Base-by-base conservation (phyloP, 2,888 invertebrate species). In the Lithophane socia region DNA sequence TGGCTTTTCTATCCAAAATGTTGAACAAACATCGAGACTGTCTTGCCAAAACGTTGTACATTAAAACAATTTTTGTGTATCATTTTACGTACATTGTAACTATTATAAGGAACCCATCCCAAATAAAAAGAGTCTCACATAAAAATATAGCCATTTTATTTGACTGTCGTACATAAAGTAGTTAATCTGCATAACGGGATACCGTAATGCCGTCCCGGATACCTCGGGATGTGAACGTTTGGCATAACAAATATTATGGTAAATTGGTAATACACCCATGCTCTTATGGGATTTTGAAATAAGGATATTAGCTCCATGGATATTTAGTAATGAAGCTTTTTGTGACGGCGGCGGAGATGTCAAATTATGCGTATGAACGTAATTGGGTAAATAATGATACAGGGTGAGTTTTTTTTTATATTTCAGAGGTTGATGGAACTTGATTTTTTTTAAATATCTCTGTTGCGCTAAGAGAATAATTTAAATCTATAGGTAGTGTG, bases 151-250 rank as follows among this genome's bases (percentile, higher is more conserved):
- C 83, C 81, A 84, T 88, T 90, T 90, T 88, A 90, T 90, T 89
- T 88, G 80, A 73, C 80, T 88, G 87, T 91, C 89, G 89, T 89
- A 88, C 82, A 86, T 87, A 90, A 86, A 89, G 88, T 90, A 91
- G 91, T 93, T 94, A 92, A 94, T 94, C 93, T 93, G 90, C 92
- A 93, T 93, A 94, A 92, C 92, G 92, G 90, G 73, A 70, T 42
- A n/a, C 58, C 37, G 52, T 76, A 73, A 85, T 69, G 72, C 52
- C 52, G 49, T 58, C 56, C 69, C 68, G 69, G 75, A 72, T 85
- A 85, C 85, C 79, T 76, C 84, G 80, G 84, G 86, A 86, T 85
- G 79, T 78, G 85, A 81, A 67, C 75, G 88, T 87, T 91, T 86
- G 86, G 83, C 87, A 88, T 89, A 82, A 87, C 89, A 90, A 89